These are phyloP conservation scores for Halisarca cf. caerulea DNA, from an alignment of 37 sponge, comb jelly and placozoan genomes.

Conservation along the genomic window DNA sequence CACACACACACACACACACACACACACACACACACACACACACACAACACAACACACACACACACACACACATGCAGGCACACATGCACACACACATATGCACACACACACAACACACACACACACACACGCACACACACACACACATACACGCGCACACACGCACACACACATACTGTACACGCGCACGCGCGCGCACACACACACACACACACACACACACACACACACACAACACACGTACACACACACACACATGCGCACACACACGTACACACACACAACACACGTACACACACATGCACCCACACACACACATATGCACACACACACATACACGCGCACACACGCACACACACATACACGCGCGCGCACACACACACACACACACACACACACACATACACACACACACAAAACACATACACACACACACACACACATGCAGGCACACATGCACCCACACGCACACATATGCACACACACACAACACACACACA, in stretches of 20 bases:
- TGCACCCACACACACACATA: not conserved
- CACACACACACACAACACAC: slow-evolving; percentile 5
- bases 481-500: not conserved
- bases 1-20: slow-evolving; percentile 6
- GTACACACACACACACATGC: slow-evolving; percentile 53
- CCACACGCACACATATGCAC: not conserved
- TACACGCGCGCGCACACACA: not conserved
- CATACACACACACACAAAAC: slow-evolving; percentile 9
- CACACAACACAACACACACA: no score
- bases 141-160: slow-evolving; percentile 5
- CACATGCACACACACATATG: not conserved
- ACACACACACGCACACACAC: not conserved
- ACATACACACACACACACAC: slow-evolving; percentile 10
- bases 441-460: slow-evolving; percentile 50
- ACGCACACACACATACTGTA: slow-evolving; percentile 38
- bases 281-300: not conserved
- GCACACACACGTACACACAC: not conserved
- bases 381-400: slow-evolving; percentile 6
- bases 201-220: not conserved
- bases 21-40: slow-evolving; percentile 10
- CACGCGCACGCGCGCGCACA: not conserved
- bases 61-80: slow-evolving; percentile 55
- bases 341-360: slow-evolving; percentile 33
- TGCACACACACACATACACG: not conserved
- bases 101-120: not conserved